A percentile compares a stretch with the other conserved stretches of the same genome.
Evolutionary conservation across 1,140 invertebrate genomes (phyloP).

Genomic region (Dryas iulia): DNA sequence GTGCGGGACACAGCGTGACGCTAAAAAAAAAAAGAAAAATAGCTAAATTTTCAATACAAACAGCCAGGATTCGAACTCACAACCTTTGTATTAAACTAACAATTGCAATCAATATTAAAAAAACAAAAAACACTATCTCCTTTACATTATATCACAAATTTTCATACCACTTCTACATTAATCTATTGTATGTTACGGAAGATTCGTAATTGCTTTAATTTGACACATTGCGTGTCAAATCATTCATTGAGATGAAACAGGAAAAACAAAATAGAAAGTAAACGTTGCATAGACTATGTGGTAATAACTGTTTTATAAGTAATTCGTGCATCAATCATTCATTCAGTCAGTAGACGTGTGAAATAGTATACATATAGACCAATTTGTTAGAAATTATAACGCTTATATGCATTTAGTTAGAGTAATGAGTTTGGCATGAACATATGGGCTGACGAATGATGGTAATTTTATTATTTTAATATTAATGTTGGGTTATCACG

Average conservation of each 20-base stretch:
- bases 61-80: too few relatives aligned
- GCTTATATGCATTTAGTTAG: conserved; percentile 2
- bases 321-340: conserved; percentile 22
- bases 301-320: conserved; percentile 13
- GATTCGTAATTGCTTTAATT: conserved; percentile 16
- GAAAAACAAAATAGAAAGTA: conserved; percentile 23
- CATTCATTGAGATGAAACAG: conserved; percentile 20
- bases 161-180: not conserved
- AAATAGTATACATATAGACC: not conserved
- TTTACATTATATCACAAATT: not conserved
- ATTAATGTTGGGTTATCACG: not conserved
- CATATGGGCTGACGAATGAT: not conserved
- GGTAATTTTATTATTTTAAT: not conserved
- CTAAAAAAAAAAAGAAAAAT: too few relatives aligned
- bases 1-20: too few relatives aligned
- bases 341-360: not conserved
- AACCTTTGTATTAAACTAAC: too few relatives aligned
- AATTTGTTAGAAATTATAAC: conserved; percentile 14
- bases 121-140: too few relatives aligned
- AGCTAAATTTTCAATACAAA: too few relatives aligned
- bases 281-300: conserved; percentile 16
- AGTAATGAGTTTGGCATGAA: not conserved
- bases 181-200: conserved; percentile 9
- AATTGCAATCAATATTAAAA: too few relatives aligned
- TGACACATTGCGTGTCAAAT: conserved; percentile 24